Percentiles rank a stretch among this genome's conserved stretches.
Evolutionary conservation across 2,797 vertebrate genomes (phyloP).

Genomic region (Meriones psammophilus): DNA sequence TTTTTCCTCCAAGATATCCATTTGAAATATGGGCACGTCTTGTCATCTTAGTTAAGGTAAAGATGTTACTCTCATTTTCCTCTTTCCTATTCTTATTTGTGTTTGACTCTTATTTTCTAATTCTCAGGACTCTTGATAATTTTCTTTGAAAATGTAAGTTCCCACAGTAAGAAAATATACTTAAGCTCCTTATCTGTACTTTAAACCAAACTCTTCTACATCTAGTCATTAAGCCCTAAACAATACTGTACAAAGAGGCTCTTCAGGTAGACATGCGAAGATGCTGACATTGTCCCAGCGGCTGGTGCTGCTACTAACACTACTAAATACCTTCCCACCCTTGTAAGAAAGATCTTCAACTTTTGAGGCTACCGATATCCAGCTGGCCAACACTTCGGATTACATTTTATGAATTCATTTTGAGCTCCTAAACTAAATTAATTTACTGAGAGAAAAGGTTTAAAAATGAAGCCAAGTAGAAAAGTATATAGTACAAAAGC

Average conservation of each 20-base stretch:
- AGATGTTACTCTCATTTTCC: neutral
- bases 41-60: conserved; percentile 26
- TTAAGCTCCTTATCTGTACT: conserved; percentile 33
- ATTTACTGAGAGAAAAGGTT: conserved; percentile 9
- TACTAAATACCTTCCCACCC: neutral
- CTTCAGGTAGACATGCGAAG: neutral
- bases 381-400: neutral
- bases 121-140: conserved; percentile 18
- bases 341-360: conserved; percentile 29
- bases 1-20: conserved; percentile 22
- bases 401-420: conserved; percentile 22
- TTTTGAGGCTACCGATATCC: neutral
- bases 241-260: conserved; percentile 8
- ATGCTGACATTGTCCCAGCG: conserved; percentile 3
- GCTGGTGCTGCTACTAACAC: neutral
- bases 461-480: conserved; percentile 10
- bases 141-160: neutral
- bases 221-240: conserved; percentile 26
- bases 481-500: neutral
- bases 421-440: conserved; percentile 34
- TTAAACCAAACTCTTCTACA: conserved; percentile 2
- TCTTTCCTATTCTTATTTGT: conserved; percentile 48
- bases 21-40: neutral
- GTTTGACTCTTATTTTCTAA: conserved; percentile 43
- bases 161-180: neutral